Evolutionary conservation across 2,888 invertebrate species (phyloP).

Genomic region (Temnothorax rugatulus): DNA sequence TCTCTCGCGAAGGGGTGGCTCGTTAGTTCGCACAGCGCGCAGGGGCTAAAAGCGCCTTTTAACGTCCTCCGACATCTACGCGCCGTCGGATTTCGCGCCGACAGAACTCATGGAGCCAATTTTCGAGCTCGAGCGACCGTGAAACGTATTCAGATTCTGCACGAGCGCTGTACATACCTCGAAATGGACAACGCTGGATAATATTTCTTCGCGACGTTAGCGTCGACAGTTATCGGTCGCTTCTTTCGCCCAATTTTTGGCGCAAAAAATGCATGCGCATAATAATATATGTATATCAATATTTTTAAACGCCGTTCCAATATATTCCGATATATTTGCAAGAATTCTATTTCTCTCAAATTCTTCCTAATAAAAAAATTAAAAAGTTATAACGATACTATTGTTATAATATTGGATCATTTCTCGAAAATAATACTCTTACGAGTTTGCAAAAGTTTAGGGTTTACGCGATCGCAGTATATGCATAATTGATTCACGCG

Average conservation of each 20-base stretch:
- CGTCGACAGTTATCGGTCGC: not conserved
- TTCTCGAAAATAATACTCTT: not conserved
- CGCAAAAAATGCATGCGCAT: not conserved
- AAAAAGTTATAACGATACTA: not conserved
- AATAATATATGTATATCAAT: not conserved
- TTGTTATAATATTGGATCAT: not conserved
- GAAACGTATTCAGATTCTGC: conserved; percentile 73
- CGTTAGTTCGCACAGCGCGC: conserved; percentile 51
- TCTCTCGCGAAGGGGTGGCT: conserved; percentile 42
- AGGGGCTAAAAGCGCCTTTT: conserved; percentile 44
- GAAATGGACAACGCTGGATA: conserved; percentile 28
- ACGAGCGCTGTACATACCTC: conserved; percentile 41
- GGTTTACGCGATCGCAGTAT: not conserved
- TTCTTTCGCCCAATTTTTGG: not conserved
- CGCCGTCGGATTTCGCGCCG: conserved; percentile 47
- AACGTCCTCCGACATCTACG: conserved; percentile 44
- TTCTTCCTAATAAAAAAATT: not conserved
- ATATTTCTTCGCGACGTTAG: conserved; percentile 18
- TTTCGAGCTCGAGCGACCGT: conserved; percentile 72
- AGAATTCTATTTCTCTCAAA: not conserved
- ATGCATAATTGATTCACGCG: not conserved
- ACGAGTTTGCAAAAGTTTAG: conserved; percentile 1
- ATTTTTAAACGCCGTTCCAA: not conserved
- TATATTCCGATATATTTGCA: not conserved
- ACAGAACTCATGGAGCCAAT: conserved; percentile 67